Percentiles rank a stretch among this genome's conserved stretches.
Evolutionary conservation across 2,797 vertebrate genomes (phyloP).

Genomic region (Gymnoscopelus braueri): DNA sequence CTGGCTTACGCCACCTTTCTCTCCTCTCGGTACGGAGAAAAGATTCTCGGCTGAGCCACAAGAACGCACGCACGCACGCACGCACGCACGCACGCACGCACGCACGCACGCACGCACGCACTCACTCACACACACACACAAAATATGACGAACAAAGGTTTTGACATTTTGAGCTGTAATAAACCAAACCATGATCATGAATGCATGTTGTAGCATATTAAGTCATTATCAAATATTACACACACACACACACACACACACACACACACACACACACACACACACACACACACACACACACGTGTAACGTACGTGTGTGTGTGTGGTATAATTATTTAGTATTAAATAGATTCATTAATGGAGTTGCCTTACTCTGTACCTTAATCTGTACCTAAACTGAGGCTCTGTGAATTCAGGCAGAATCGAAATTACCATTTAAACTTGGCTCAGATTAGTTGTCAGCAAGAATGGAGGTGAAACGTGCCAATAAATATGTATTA

Average conservation of each 20-base stretch:
- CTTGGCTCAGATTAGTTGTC: constrained; percentile 56
- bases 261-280: not conserved
- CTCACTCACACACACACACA: not conserved
- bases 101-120: no score
- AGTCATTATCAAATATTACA: no score
- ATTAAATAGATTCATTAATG: no score
- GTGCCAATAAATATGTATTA: constrained; percentile 80
- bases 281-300: no score
- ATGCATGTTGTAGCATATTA: not conserved
- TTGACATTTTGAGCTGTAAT: constrained; percentile 15
- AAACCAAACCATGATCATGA: constrained; percentile 18
- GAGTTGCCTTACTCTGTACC: no score
- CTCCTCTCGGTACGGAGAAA: constrained; percentile 50
- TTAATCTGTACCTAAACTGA: constrained; percentile 24
- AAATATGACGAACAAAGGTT: constrained; percentile 24
- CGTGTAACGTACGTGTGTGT: no score
- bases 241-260: no score
- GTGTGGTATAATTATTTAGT: no score
- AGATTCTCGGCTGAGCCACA: constrained; percentile 27
- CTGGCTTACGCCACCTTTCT: constrained; percentile 59
- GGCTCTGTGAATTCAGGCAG: constrained; percentile 47
- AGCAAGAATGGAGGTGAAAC: constrained; percentile 67
- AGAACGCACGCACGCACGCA: constrained; percentile 8
- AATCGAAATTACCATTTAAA: constrained; percentile 53
- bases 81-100: no score